These are phyloP conservation scores for Nymphalis polychloros DNA, from an alignment of 2,888 invertebrate species.

Conservation along the genomic window DNA sequence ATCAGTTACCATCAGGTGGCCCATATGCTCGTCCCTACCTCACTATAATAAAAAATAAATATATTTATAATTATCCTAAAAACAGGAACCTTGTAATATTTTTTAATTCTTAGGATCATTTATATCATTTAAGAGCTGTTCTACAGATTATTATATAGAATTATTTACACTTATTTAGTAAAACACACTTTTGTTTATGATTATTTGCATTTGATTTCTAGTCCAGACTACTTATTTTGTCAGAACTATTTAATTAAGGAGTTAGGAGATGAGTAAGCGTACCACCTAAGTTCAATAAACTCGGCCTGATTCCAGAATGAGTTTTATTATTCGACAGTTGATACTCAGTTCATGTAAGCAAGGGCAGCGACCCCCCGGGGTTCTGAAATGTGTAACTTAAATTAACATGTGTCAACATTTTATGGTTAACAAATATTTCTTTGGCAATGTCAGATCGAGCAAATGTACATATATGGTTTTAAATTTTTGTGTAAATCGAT, in stretches of 20 bases:
- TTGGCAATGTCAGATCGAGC: background rate
- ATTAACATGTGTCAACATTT: conserved; percentile 19
- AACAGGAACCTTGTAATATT: too few species aligned
- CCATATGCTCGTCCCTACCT: too few species aligned
- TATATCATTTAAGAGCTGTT: too few species aligned
- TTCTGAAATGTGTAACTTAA: conserved; percentile 20
- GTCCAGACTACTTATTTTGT: background rate
- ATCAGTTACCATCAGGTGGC: too few species aligned
- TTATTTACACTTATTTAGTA: background rate
- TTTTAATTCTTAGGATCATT: too few species aligned
- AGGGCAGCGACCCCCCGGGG: conserved; percentile 32
- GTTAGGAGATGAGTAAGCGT: conserved; percentile 14
- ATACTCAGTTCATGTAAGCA: conserved; percentile 15
- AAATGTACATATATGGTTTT: too few species aligned
- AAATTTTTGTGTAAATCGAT: too few species aligned
- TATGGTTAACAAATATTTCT: conserved; percentile 11
- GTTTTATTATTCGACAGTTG: conserved; percentile 26
- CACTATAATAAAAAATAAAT: too few species aligned
- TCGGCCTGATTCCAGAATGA: conserved; percentile 18
- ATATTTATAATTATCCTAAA: too few species aligned
- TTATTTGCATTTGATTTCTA: background rate
- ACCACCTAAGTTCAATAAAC: conserved; percentile 29
- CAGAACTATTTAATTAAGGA: conserved; percentile 17
- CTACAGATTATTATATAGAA: too few species aligned
- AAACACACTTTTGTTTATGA: background rate